These are phyloP conservation scores for Apeira syringaria DNA, from an alignment of 2,888 invertebrate species.

Conservation along the genomic window DNA sequence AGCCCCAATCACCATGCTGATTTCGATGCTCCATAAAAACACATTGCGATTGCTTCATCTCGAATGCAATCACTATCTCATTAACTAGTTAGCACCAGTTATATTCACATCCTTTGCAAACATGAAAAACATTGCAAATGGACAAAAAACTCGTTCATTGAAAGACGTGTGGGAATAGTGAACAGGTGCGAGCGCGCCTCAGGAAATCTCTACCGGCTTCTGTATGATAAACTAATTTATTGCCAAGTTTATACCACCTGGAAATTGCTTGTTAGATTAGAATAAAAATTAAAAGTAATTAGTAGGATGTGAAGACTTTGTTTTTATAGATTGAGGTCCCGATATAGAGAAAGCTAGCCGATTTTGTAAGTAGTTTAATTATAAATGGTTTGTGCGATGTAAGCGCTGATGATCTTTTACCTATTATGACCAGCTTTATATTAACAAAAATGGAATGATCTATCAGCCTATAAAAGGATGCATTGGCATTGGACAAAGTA, in stretches of 20 bases:
- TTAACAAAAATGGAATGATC: too few species aligned
- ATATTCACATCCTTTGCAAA: conserved; percentile 56
- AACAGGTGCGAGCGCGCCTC: conserved; percentile 65
- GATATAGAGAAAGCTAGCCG: too few species aligned
- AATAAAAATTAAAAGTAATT: conserved; percentile 5
- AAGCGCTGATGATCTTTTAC: too few species aligned
- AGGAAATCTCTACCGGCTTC: conserved; percentile 68
- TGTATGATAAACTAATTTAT: conserved; percentile 49
- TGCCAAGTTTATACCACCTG: conserved; percentile 30
- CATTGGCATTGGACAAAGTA: too few species aligned
- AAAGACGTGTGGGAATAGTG: conserved; percentile 68
- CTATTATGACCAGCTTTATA: too few species aligned
- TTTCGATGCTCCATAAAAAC: neutral
- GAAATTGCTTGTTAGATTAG: conserved; percentile 26
- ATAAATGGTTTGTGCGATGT: too few species aligned
- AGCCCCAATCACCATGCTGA: neutral
- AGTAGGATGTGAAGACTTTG: neutral
- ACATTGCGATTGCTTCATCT: neutral
- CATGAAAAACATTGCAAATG: conserved; percentile 60
- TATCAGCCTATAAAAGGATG: too few species aligned
- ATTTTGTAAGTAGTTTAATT: too few species aligned
- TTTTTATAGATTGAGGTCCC: neutral
- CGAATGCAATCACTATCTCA: conserved; percentile 10
- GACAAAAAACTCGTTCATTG: conserved; percentile 71
- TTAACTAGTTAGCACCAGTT: conserved; percentile 33